Evolutionary conservation across 92 coral and sea anemone species (phyloP).

Genomic region (Phenganax marumi): DNA sequence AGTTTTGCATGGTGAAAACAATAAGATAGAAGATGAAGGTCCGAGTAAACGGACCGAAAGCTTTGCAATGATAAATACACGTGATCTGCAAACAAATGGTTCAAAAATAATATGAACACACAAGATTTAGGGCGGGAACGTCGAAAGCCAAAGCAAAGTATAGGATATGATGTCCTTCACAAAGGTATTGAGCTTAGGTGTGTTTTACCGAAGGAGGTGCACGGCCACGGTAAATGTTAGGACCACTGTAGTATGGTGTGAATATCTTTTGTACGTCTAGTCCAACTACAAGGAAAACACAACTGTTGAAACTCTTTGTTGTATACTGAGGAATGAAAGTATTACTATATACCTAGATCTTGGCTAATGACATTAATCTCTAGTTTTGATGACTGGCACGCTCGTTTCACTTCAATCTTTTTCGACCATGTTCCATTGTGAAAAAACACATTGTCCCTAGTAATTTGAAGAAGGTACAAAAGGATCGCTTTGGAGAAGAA

Average conservation of each 20-base stretch:
- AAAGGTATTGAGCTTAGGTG: too few species aligned
- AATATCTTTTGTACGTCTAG: conserved; percentile 72
- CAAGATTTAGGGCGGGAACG: too few species aligned
- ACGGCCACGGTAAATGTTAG: conserved; percentile 31
- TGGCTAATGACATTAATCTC: conserved; percentile 80
- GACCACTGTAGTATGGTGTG: conserved; percentile 81
- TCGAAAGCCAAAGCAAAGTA: too few species aligned
- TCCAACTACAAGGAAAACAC: conserved; percentile 64
- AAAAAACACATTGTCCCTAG: conserved; percentile 75
- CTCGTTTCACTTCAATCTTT: conserved; percentile 76
- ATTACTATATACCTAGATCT: conserved; percentile 67
- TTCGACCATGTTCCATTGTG: conserved; percentile 88
- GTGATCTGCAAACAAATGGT: too few species aligned
- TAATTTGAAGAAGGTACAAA: background rate
- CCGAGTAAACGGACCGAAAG: too few species aligned
- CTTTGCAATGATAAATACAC: too few species aligned
- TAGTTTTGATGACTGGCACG: conserved; percentile 72
- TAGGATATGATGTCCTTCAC: too few species aligned
- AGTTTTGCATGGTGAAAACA: too few species aligned
- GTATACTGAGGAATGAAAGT: too few species aligned
- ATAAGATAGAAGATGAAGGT: too few species aligned
- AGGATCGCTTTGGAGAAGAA: background rate
- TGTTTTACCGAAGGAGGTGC: conserved; percentile 5
- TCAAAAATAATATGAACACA: too few species aligned
- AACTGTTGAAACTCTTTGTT: too few species aligned